Percentiles rank a stretch among this genome's conserved stretches.
These are phyloP conservation scores for Merops nubicus DNA, from an alignment of 2,113 vertebrate species.

Conservation along the genomic window DNA sequence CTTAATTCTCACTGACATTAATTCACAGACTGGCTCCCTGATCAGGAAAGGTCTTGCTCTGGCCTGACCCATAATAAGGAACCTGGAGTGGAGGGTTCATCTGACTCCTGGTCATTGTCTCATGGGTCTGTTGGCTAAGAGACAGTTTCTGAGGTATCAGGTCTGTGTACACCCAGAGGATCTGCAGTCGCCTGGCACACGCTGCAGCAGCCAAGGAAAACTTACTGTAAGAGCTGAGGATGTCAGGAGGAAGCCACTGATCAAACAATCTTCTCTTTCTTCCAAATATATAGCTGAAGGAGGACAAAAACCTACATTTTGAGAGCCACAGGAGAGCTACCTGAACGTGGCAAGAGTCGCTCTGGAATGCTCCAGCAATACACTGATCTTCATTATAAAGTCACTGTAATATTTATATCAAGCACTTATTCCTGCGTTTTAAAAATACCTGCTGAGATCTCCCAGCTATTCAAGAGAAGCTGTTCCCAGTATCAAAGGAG, in stretches of 20 bases:
- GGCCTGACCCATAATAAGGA: constrained; percentile 30
- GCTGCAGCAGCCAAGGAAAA: not conserved
- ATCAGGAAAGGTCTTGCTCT: constrained; percentile 36
- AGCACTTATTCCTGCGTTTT: not conserved
- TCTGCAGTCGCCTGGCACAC: not conserved
- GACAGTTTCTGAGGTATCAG: not conserved
- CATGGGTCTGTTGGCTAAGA: not conserved
- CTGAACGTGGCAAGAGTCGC: not conserved
- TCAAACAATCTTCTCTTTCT: not conserved
- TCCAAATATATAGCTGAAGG: not conserved
- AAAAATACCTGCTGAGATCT: not conserved
- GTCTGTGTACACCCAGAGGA: not conserved
- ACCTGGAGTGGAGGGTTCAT: constrained; percentile 23
- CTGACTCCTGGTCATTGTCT: constrained; percentile 54
- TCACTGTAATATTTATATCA: not conserved
- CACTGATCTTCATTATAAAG: not conserved
- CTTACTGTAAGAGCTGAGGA: not conserved
- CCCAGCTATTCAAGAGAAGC: not conserved
- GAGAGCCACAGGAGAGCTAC: not conserved
- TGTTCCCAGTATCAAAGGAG: not conserved
- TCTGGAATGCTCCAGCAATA: not conserved
- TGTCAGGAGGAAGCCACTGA: not conserved
- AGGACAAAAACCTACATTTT: not conserved
- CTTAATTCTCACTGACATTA: constrained; percentile 53
- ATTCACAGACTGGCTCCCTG: constrained; percentile 54